Evolutionary conservation across 2,113 vertebrate genomes (phyloP).

Genomic region (Epinephelus moara): DNA sequence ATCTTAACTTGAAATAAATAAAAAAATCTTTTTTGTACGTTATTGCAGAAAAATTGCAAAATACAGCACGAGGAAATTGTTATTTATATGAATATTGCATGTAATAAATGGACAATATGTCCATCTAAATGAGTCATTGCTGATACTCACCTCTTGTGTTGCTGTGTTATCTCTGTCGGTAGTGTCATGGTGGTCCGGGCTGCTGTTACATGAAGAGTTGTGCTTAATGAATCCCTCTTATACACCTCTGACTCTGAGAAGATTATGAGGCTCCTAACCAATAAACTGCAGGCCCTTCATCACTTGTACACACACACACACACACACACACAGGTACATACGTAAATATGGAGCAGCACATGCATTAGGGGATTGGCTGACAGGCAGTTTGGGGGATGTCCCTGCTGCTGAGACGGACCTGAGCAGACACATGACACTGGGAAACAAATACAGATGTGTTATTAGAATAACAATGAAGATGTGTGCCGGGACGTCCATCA

Average conservation of each 20-base stretch:
- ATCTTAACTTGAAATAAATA: background rate
- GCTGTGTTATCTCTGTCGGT: background rate
- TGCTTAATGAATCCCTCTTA: constrained; percentile 47
- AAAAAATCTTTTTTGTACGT: too few species aligned
- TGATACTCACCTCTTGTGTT: constrained; percentile 40
- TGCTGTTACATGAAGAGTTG: constrained; percentile 9
- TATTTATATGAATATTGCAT: too few species aligned
- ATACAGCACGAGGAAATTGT: too few species aligned
- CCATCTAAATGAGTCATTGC: background rate
- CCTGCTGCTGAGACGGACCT: background rate
- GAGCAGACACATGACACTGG: background rate
- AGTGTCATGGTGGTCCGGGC: background rate
- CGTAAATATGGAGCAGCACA: background rate
- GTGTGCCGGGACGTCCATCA: background rate
- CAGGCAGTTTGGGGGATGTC: background rate
- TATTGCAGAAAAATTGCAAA: too few species aligned
- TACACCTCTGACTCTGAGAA: constrained; percentile 48
- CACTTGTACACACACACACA: constrained; percentile 18
- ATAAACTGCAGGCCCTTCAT: constrained; percentile 35
- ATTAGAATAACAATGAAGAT: background rate
- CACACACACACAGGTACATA: constrained; percentile 14
- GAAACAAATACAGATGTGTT: background rate
- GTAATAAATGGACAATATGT: too few species aligned
- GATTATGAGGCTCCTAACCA: constrained; percentile 61
- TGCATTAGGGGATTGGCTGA: constrained; percentile 23